Evolutionary conservation across 1,140 invertebrate species (phyloP).

Genomic region (Panagrolaimus sp.): DNA sequence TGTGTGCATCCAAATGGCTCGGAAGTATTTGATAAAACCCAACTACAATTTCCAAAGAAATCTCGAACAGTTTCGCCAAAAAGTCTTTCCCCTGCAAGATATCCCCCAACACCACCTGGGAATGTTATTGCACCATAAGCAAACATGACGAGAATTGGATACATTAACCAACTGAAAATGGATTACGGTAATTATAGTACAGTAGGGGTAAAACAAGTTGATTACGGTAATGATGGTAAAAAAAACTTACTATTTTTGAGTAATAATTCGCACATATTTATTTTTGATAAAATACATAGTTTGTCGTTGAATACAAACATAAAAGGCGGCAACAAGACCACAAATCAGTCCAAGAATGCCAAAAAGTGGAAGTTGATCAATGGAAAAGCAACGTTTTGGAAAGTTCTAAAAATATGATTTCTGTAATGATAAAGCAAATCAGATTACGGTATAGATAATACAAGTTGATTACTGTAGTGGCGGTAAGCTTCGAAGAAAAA

Average conservation of each 20-base stretch:
- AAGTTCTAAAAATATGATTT: too few relatives aligned
- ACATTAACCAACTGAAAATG: constrained; percentile 18
- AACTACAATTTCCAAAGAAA: constrained; percentile 11
- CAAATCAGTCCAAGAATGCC: constrained; percentile 69
- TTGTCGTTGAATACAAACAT: constrained; percentile 80
- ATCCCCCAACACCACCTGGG: not conserved
- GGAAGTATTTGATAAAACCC: not conserved
- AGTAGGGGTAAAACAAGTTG: too few relatives aligned
- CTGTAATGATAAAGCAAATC: too few relatives aligned
- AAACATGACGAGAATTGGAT: constrained; percentile 12
- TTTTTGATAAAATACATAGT: constrained; percentile 11
- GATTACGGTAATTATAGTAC: not conserved
- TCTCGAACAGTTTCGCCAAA: constrained; percentile 7
- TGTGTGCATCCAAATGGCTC: not conserved
- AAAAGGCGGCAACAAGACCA: constrained; percentile 79
- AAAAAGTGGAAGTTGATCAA: constrained; percentile 25
- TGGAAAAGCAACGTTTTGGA: constrained; percentile 60
- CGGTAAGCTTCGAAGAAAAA: constrained; percentile 89
- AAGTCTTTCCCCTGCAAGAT: not conserved
- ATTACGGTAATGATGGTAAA: constrained; percentile 2
- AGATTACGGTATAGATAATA: too few relatives aligned
- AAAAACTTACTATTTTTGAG: constrained; percentile 12
- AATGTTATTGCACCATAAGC: not conserved
- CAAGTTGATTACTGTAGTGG: too few relatives aligned
- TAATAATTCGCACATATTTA: constrained; percentile 2